Evolutionary conservation across 2,113 vertebrate species (phyloP), one percentile per base, ranked within the genome.

Genomic region (Ptyas mucosa): DNA sequence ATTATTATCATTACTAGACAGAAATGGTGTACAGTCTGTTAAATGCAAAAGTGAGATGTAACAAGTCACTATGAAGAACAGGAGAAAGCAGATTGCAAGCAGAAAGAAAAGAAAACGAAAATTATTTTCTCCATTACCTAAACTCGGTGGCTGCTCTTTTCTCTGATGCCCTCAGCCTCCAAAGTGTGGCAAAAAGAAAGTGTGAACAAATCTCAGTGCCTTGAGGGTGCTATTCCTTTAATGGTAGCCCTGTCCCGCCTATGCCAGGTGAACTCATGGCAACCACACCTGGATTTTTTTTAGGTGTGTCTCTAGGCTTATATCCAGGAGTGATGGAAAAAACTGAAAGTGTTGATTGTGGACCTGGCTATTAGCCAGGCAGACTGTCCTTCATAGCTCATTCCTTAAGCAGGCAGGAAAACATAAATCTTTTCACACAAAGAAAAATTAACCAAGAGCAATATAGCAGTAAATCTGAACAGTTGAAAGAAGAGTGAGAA

Each of bases 211-310:
- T 93, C 46, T 87, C 46, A 61, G 23, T 93, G 81, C 92, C 89
- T 87, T 20, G 4, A 87, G 92, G 92, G 55, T 51, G 23, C 89
- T 87, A 51, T 92, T 89, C 64, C 69, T 89, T 89, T 54, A 49
- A 7, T 55, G 14, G 26, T 89, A 26, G n/a, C 15, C 1, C 23
- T 0, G 55, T 64, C 81, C 92, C 89, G n/a, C 92, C 92, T 90
- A 64, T 85, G 89, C 75, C 89, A 90, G 55, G 92, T 93, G 88
- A 93, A 85, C 89, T 93, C 92, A 93, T 93, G 92, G 81, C 54
- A 90, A 55, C 92, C 92, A 93, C 92, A 93, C 92, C 92, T 90
- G 89, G 81, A 86, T 93, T 89, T 61, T 18, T 93, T 81, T 64
- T 61, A 58, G 92, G 92, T 21, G 89, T 93, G 89, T 64, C 92